These are phyloP conservation scores for Neopipo cinnamomea DNA, from an alignment of 2,113 vertebrate genomes.

Conservation along the genomic window DNA sequence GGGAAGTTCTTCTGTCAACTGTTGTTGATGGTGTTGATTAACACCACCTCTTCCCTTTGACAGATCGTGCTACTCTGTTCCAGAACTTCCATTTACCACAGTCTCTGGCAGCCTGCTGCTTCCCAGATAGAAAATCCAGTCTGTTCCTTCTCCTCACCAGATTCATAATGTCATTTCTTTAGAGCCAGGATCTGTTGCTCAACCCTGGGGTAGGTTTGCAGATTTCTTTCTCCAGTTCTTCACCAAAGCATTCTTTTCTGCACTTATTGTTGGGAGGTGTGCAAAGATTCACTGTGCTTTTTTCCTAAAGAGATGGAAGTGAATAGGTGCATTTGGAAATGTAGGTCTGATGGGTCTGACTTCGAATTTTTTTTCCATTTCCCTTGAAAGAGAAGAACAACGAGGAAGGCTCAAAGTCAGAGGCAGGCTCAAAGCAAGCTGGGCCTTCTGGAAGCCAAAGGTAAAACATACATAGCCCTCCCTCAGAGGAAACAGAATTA, in stretches of 20 bases:
- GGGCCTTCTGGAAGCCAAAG: neutral
- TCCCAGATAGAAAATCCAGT: constrained; percentile 17
- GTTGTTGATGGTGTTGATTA: neutral
- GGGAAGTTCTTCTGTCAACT: neutral
- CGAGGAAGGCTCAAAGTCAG: neutral
- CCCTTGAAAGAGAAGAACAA: neutral
- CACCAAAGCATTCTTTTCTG: neutral
- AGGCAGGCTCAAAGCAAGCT: neutral
- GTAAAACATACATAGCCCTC: neutral
- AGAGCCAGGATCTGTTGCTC: neutral
- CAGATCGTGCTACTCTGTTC: neutral
- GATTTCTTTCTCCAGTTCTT: neutral
- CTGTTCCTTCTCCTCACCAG: constrained; percentile 2
- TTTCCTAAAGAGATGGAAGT: neutral
- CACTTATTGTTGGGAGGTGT: neutral
- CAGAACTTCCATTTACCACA: constrained; percentile 23
- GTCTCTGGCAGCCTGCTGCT: constrained; percentile 24
- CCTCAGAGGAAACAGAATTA: neutral
- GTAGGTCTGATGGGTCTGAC: neutral
- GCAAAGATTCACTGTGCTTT: neutral
- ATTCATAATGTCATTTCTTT: neutral
- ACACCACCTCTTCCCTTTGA: neutral
- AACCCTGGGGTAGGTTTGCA: neutral
- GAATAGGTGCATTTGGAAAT: neutral
- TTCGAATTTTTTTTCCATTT: neutral